Percentiles rank a stretch among this genome's conserved stretches.
Evolutionary conservation across 2,113 vertebrate genomes (phyloP).

Genomic region (Pongo abelii): DNA sequence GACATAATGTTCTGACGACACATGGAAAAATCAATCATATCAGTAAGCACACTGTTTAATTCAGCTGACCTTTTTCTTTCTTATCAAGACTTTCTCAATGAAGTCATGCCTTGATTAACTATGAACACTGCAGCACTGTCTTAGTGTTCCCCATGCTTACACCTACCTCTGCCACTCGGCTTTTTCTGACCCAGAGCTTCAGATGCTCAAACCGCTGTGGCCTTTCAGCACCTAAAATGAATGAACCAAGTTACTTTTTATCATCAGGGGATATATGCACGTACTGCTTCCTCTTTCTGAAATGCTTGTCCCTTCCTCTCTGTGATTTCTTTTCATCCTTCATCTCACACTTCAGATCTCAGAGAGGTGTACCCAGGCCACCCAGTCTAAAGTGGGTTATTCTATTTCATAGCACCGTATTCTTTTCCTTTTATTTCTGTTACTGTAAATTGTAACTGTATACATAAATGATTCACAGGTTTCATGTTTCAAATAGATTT

Average conservation of each 20-base stretch:
- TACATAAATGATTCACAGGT: neutral
- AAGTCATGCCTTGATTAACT: neutral
- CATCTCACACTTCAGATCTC: neutral
- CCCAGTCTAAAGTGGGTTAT: neutral
- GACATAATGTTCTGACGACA: neutral
- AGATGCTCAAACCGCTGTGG: neutral
- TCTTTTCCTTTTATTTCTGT: neutral
- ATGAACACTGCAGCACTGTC: neutral
- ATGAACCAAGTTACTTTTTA: neutral
- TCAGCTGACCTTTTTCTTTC: neutral
- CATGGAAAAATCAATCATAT: neutral
- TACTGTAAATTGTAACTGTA: neutral
- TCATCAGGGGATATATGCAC: neutral
- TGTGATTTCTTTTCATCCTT: neutral
- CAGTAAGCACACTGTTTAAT: neutral
- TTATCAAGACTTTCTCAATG: neutral
- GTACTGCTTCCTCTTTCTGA: neutral
- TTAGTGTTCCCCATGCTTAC: accelerated
- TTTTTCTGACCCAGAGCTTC: neutral
- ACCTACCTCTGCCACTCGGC: neutral
- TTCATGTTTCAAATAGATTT: neutral
- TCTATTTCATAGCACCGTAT: neutral
- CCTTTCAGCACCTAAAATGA: neutral
- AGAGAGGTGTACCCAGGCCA: neutral
- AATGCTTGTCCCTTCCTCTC: neutral